Conservation (phyloP, 2,888 invertebrate genomes). For the Neoascia interrupta region DNA sequence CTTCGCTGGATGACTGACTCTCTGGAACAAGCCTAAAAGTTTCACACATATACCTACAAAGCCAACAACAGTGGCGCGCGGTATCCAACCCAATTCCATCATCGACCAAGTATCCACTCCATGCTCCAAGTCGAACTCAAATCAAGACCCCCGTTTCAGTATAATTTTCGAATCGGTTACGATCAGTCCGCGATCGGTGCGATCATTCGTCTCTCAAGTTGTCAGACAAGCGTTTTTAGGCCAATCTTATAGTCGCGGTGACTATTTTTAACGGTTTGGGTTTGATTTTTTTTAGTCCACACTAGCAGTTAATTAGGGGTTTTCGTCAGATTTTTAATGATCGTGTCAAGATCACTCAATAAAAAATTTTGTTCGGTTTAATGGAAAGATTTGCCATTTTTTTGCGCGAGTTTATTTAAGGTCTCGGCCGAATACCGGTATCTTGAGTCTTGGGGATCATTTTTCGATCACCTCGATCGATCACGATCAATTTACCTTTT, state of each 20-base stretch:
- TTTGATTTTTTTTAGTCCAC: not conserved
- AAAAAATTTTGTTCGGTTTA: conserved; percentile 6
- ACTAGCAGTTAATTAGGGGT: conserved; percentile 9
- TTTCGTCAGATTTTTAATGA: not conserved
- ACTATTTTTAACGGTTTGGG: conserved; percentile 50
- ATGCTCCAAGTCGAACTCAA: conserved; percentile 48
- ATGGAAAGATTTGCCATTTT: conserved; percentile 23
- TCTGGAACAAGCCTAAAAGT: too few species aligned
- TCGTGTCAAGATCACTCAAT: conserved; percentile 17
- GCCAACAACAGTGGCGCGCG: conserved; percentile 4
- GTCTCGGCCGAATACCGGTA: conserved; percentile 55
- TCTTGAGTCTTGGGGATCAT: conserved; percentile 35
- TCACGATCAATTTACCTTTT: conserved; percentile 43
- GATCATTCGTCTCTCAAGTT: conserved; percentile 38
- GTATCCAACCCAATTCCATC: conserved; percentile 4
- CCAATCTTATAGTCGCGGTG: conserved; percentile 30
- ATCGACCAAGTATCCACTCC: conserved; percentile 10
- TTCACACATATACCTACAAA: conserved; percentile 13
- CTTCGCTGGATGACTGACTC: too few species aligned
- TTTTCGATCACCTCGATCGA: conserved; percentile 39
- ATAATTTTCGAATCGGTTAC: conserved; percentile 59
- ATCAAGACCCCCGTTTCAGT: conserved; percentile 41
- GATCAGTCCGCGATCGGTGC: conserved; percentile 60
- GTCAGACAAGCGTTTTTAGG: conserved; percentile 8
- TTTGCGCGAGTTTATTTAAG: not conserved